Evolutionary conservation across 1,140 invertebrate genomes (phyloP).

Genomic region (Nixonia krombeini): DNA sequence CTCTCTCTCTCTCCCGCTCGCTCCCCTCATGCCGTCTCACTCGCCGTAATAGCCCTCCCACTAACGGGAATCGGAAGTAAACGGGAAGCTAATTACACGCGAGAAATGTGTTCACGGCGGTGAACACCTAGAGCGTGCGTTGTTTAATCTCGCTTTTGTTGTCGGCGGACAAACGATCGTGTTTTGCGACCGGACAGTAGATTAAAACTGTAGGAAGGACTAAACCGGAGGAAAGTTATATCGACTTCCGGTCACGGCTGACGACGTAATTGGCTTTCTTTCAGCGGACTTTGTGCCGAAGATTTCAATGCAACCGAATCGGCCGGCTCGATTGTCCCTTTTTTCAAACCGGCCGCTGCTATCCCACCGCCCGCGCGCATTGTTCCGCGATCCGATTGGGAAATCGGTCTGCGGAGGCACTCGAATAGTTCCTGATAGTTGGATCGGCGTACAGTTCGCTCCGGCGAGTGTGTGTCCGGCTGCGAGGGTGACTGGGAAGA

Average conservation of each 20-base stretch:
- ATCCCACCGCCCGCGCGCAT: neutral
- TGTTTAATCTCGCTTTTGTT: slow-evolving; percentile 22
- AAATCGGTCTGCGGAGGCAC: too few species aligned
- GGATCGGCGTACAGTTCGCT: too few species aligned
- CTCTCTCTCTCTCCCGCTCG: slow-evolving; percentile 14
- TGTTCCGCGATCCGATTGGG: neutral
- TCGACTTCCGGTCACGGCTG: slow-evolving; percentile 47
- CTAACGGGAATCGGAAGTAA: slow-evolving; percentile 61
- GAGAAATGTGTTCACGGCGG: slow-evolving; percentile 49
- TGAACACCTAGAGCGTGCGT: slow-evolving; percentile 35
- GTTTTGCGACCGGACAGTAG: slow-evolving; percentile 33
- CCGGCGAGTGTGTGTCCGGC: too few species aligned
- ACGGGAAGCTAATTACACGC: slow-evolving; percentile 62
- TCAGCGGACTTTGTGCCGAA: neutral
- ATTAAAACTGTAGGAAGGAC: slow-evolving; percentile 33
- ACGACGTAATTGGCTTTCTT: slow-evolving; percentile 11
- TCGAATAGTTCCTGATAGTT: too few species aligned
- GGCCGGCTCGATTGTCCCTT: neutral
- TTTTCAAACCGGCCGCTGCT: neutral
- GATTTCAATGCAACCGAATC: neutral
- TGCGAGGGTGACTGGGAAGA: too few species aligned
- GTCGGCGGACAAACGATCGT: slow-evolving; percentile 23
- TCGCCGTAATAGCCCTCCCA: slow-evolving; percentile 18
- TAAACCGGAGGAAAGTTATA: slow-evolving; percentile 41
- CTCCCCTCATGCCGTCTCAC: slow-evolving; percentile 1